Base-by-base conservation (phyloP, 2,888 invertebrate genomes). In the Chelonus formosanus region DNA sequence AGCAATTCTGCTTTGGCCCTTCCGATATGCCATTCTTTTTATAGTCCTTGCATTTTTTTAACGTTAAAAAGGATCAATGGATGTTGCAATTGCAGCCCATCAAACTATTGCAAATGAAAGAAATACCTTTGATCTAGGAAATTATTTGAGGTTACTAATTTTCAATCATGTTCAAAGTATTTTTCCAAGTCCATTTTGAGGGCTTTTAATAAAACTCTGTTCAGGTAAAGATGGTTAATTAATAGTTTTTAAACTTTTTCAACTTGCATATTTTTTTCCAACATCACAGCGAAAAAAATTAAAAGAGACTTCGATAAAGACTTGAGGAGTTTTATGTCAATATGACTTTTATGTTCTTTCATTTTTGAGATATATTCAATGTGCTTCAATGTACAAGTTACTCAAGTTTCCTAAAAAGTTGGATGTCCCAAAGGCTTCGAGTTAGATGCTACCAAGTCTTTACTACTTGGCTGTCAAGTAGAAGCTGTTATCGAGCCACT, bases 401-500 rank as follows among this genome's bases (percentile, higher is more conserved):
- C 10, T 10, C 4, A 1, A 44, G 60, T 40, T 65, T 60, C 34
- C 55, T 55, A 20, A 56, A 47, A 65, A 65, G 60, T 65, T 65
- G 56, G 55, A 60, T 43, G 48, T 55, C 48, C 55, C 60, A 54
- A 50, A 60, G 53, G 53, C 31, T 59, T 36, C 47, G 56, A 55
- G 63, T 57, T 56, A 48, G 50, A 63, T 56, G 47, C 31, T 20
- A 59, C 57, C 34, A 20, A 47, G 34, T 20, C 10, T 59, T 47
- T 45, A 34, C n/a, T 47, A 10, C 20, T 20, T 20, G 48, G 50
- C 74, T 72, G 75, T 74, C 74, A 74, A 75, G 74, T 72, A 71
- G 72, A 74, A 73, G 69, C 73, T 68, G 72, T 73, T 74, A 75
- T 76, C 74, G 70, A 75, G 74, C 74, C 74, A 74, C 74, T 74